Conservation (phyloP, 1,140 invertebrate genomes). For the Latrodectus geometricus region DNA sequence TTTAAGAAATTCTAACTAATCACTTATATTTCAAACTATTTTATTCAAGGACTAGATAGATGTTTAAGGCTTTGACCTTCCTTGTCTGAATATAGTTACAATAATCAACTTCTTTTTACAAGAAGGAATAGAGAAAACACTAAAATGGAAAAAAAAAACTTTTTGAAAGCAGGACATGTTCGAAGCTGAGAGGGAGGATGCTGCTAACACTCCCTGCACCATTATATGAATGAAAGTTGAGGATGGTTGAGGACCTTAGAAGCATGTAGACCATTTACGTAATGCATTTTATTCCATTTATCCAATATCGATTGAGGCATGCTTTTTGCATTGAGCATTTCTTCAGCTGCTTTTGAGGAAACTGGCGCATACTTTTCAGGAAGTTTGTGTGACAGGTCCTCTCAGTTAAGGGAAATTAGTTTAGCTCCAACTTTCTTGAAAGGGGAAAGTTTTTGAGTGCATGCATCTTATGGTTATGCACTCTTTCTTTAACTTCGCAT, state of each 20-base stretch:
- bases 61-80: no score
- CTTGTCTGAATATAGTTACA: no score
- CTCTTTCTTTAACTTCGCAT: no score
- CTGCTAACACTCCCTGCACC: neutral
- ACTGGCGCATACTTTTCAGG: neutral
- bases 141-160: no score
- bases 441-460: no score
- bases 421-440: neutral
- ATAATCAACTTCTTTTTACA: no score
- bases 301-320: constrained; percentile 9
- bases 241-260: neutral
- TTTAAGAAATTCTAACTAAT: no score
- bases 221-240: neutral
- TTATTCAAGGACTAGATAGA: no score
- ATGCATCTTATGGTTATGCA: no score
- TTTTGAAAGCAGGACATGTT: neutral
- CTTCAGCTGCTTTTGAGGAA: neutral
- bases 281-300: constrained; percentile 15
- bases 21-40: no score
- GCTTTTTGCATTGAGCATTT: neutral
- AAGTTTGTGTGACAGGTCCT: neutral
- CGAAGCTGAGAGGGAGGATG: neutral
- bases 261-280: neutral
- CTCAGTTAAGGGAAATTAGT: neutral
- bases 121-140: no score